A percentile compares a stretch with the other conserved stretches of the same genome.
These are phyloP conservation scores for Xanthia togata DNA, from an alignment of 2,888 invertebrate genomes.

Conservation along the genomic window DNA sequence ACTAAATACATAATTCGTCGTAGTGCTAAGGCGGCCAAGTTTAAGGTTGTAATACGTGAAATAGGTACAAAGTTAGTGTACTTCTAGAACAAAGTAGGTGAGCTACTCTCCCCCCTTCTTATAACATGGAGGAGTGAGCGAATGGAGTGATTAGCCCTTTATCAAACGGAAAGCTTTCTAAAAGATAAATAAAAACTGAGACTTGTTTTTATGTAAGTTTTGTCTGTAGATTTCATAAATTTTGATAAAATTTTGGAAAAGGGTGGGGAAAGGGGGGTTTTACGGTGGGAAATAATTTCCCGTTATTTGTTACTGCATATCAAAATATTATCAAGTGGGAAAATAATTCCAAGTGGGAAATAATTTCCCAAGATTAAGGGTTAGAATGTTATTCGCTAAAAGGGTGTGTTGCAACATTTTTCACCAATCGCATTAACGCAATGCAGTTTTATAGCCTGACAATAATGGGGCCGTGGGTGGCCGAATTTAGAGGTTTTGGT, in stretches of 20 bases:
- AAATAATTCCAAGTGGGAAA: no score
- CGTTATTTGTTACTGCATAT: no score
- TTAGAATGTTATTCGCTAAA: neutral
- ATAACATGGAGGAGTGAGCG: slow-evolving; percentile 4
- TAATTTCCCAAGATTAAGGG: no score
- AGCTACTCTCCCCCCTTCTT: slow-evolving; percentile 50
- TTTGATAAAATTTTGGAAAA: no score
- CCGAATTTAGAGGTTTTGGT: neutral
- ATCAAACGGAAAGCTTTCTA: no score
- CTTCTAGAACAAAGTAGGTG: slow-evolving; percentile 69
- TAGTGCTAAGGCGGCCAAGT: slow-evolving; percentile 61
- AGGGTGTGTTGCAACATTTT: neutral
- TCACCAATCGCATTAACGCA: neutral
- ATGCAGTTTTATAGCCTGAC: no score
- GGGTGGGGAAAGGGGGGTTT: no score
- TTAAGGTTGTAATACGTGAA: slow-evolving; percentile 71
- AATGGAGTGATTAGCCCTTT: slow-evolving; percentile 37
- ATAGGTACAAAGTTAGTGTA: slow-evolving; percentile 70
- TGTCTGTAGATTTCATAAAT: no score
- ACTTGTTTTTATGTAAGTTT: no score
- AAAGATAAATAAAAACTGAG: no score
- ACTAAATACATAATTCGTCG: slow-evolving; percentile 65
- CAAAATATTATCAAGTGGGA: no score
- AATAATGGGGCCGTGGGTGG: neutral
- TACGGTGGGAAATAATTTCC: no score